Evolutionary conservation across 2,113 vertebrate genomes (phyloP).

Genomic region (Cyprichromis sp.): DNA sequence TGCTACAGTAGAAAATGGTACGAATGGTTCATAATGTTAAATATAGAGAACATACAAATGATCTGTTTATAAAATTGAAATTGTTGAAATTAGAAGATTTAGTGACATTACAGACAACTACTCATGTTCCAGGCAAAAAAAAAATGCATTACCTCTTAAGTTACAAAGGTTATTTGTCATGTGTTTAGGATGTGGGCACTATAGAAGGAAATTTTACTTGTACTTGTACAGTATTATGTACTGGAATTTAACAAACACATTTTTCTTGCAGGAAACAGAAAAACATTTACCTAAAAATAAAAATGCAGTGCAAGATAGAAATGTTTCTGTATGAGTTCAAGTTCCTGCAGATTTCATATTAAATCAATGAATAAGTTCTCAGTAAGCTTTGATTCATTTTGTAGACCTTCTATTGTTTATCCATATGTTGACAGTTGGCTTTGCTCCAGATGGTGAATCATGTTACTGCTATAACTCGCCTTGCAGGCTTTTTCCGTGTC

Average conservation of each 20-base stretch:
- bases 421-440: background rate
- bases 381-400: background rate
- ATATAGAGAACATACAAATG: background rate
- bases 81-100: background rate
- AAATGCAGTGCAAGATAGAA: background rate
- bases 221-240: background rate
- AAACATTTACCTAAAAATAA: background rate
- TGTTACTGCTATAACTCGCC: background rate
- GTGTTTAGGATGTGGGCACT: background rate
- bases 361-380: background rate
- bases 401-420: background rate
- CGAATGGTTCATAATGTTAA: background rate
- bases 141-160: background rate
- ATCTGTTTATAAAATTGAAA: background rate
- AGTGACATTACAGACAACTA: background rate
- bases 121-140: background rate
- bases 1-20: background rate
- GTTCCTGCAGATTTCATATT: background rate
- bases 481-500: background rate
- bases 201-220: background rate
- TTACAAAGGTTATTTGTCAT: background rate
- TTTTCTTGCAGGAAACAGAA: background rate
- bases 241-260: background rate
- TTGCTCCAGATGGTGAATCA: background rate
- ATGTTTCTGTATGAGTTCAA: background rate